Base-by-base conservation (phyloP, 2,797 vertebrate species). In the Acridotheres tristis region DNA sequence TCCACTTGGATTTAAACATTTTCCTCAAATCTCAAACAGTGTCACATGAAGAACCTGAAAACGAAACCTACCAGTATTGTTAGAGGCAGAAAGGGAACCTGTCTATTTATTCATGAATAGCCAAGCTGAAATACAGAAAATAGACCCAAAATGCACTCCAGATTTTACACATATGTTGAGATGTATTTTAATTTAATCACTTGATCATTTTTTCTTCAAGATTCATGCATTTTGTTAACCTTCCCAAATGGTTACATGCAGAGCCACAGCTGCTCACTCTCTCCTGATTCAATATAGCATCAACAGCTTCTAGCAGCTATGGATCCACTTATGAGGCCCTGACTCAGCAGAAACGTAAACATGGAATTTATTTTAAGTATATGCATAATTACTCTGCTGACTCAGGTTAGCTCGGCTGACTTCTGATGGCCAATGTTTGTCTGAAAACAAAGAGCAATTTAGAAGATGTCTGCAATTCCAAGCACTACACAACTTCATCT, bases 271-370 rank as follows among this genome's bases (percentile, higher is more conserved):
- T 95, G 91, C 84, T 89, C 17, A 53, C 66, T 91, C 74, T 74
- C 34, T 68, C 74, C 65, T 74, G 81, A 79, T 43, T 85, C 67
- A 91, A 10, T 16, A 85, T 0, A 93, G 59, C 71, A 85, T 6
- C 80, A 61, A 89, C n/a, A 88, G 55, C 71, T 79, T 91, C 85
- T 15, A 59, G 71, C 58, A 96, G 66, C 80, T 88, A 69, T 15
- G 59, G 48, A 93, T 78, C 58, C 73, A 74, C 65, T 73, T 58
- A 68, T 0, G 45, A 93, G 51, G 55, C 50, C 53, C 59, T 82
- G 88, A 85, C 75, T 88, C 88, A 94, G 88, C 95, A 85, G 63
- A 96, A 93, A 73, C 27, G 51, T 79, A 86, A 79, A 78, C 63
- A 74, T 2, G 45, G 69, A 29, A 82, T 93, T 90, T 88, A 71